Base-by-base conservation (phyloP, 2,113 vertebrate species). In the Gymnocephalus cernua region DNA sequence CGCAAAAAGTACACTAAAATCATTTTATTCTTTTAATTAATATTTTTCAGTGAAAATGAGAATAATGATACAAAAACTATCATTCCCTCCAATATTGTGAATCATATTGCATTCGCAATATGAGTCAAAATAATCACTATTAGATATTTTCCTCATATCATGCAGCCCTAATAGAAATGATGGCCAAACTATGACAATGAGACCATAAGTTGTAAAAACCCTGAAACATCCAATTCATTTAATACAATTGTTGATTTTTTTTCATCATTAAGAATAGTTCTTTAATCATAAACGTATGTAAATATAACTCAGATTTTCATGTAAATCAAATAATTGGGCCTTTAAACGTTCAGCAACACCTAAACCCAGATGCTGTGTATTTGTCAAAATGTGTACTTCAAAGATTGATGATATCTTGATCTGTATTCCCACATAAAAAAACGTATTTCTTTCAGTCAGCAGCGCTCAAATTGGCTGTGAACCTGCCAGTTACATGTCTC, bases 361-460 rank as follows among this genome's bases (percentile, higher is more conserved):
- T 54, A 9, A 74, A 57, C 10, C 8, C 21, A 63, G 16, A 62
- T 11, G 44, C n/a, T 23, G 35, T 72, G 53, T 53, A 45, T 69
- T 50, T 45, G 15, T 53, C 45, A 4, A 35, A 57, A 62, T 12
- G 45, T 41, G 38, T 41, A 41, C 38, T 41, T 41, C 27, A 84
- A 48, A 80, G 11, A 38, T 14, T 7, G 47, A 53, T 3, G 29
- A 67, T 59, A 32, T 57, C 32, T 68, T 58, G 9, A 82, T 84
- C 59, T 61, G 62, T 74, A 32, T 67, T 77, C 79, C 6, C 65
- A 54, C 74, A 75, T 86, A 62, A 68, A 77, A 77, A 69, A 63
- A 4, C 61, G 3, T 2, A 62, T 59, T 81, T 53, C 35, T 65
- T 59, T 68, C 35, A 21, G 48, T 67, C 29, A 48, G 41, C 47